Evolutionary conservation across 2,113 vertebrate species (phyloP).

Genomic region (Fulmarus glacialis): DNA sequence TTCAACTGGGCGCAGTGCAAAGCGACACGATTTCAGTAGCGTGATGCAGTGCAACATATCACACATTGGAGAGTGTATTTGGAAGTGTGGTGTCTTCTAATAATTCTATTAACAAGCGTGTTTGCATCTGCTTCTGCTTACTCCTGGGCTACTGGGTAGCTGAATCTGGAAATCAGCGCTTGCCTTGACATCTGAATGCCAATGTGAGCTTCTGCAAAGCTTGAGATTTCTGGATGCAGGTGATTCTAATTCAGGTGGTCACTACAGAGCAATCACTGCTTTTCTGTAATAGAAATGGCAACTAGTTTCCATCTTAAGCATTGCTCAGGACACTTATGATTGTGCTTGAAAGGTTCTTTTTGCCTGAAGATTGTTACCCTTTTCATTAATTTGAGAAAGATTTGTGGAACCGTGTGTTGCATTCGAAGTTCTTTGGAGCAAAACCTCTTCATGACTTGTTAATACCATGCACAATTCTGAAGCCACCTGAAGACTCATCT

Average conservation of each 20-base stretch:
- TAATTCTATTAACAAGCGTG: accelerated
- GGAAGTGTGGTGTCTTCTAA: background rate
- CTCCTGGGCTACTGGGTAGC: background rate
- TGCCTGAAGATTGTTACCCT: background rate
- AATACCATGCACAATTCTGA: background rate
- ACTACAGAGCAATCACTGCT: background rate
- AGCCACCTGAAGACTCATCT: background rate
- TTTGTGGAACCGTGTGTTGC: background rate
- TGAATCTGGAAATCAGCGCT: accelerated
- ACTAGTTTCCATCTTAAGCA: background rate
- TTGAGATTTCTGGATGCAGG: background rate
- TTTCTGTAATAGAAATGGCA: background rate
- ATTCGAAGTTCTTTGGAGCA: background rate
- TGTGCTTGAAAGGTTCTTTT: background rate
- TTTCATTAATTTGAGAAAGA: background rate
- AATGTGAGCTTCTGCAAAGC: background rate
- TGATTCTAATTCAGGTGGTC: background rate
- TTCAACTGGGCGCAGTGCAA: background rate
- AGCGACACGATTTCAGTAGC: accelerated
- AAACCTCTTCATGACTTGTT: background rate
- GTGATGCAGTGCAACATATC: accelerated
- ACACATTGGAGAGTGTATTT: accelerated
- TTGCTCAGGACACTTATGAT: background rate
- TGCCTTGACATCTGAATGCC: background rate
- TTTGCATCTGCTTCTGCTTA: background rate